phyloP scores from a whole-genome alignment of 2,888 invertebrate genomes.

The Isoperla grammatica region DNA sequence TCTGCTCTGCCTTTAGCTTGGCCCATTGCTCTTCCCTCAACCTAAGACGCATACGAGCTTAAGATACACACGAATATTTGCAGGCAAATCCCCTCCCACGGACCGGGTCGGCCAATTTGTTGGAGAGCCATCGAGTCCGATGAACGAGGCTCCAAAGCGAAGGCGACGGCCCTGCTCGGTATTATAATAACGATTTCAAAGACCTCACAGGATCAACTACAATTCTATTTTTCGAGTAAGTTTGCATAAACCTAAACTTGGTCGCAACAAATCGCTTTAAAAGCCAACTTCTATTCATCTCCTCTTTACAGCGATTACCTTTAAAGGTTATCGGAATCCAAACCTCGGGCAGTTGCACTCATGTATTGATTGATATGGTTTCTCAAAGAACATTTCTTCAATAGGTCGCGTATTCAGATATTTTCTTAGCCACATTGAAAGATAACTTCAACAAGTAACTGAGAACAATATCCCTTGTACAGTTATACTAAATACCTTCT shows the following conservation, averaged over 20 bases:
- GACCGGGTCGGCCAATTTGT: constrained; percentile 7
- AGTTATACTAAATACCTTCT: no score
- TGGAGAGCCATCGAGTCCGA: not conserved
- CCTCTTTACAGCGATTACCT: constrained; percentile 6
- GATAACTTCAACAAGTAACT: no score
- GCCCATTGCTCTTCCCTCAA: not conserved
- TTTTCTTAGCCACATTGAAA: no score
- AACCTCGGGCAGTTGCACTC: no score
- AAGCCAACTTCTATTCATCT: constrained; percentile 12
- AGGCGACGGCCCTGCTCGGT: constrained; percentile 4
- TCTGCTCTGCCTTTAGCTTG: not conserved
- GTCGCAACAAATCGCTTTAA: constrained; percentile 9
- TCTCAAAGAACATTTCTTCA: no score
- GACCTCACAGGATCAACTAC: not conserved
- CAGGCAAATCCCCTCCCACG: constrained; percentile 11
- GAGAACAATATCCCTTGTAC: no score
- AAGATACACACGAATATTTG: not conserved
- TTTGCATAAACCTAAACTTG: constrained; percentile 13
- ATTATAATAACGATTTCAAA: constrained; percentile 10
- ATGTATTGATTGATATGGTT: no score
- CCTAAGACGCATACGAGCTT: no score
- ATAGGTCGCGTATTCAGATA: no score
- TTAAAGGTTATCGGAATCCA: not conserved
- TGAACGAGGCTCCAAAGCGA: constrained; percentile 7
- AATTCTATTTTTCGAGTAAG: not conserved